A percentile compares a stretch with the other conserved stretches of the same genome.
Evolutionary conservation across 2,113 vertebrate species (phyloP).

Genomic region (Chrysemys picta): DNA sequence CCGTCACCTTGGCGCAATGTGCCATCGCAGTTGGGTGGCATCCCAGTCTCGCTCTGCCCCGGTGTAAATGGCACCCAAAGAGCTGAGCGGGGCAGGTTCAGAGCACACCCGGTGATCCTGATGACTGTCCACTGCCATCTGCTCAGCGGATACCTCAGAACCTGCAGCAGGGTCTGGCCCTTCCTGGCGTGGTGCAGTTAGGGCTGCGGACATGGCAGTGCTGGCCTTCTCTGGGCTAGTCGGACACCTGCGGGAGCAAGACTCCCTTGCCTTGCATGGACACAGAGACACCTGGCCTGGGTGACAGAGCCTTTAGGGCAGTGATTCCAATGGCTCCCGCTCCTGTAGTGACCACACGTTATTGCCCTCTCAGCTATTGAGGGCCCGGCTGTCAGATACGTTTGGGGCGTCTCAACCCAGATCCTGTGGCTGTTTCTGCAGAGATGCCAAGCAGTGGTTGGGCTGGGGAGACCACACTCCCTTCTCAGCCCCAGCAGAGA

Average conservation of each 20-base stretch:
- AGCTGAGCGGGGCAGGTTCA: not conserved
- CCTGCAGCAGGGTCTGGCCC: not conserved
- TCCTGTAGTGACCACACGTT: too few species aligned
- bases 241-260: too few species aligned
- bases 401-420: not conserved
- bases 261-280: too few species aligned
- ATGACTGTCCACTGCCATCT: not conserved
- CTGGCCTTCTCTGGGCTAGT: too few species aligned
- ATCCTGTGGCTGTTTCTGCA: not conserved
- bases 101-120: not conserved
- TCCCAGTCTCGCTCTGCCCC: not conserved
- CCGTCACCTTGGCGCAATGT: too few species aligned
- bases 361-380: too few species aligned
- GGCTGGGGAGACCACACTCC: not conserved
- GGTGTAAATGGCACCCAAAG: not conserved
- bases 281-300: too few species aligned
- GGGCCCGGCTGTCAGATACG: not conserved
- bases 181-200: not conserved
- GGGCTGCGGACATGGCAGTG: too few species aligned
- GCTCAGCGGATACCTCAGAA: not conserved
- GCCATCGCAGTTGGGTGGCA: not conserved
- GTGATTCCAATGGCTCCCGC: too few species aligned
- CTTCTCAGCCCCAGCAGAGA: too few species aligned
- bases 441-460: not conserved
- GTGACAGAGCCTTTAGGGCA: too few species aligned